These are phyloP conservation scores for Isotomurus palustris DNA, from an alignment of 2,888 invertebrate genomes.

Conservation along the genomic window DNA sequence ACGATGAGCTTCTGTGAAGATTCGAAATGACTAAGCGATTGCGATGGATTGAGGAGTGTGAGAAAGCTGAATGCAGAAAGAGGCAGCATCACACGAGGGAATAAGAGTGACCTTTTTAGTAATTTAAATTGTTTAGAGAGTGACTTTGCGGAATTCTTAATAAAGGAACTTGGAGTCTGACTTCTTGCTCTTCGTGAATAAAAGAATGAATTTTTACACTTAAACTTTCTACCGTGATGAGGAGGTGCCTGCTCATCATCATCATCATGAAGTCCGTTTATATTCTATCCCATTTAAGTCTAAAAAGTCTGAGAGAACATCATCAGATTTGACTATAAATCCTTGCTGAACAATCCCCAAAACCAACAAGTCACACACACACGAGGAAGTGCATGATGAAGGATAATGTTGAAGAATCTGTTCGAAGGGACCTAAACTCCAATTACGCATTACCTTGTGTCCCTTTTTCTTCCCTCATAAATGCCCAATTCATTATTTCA, in stretches of 20 bases:
- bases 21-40: conserved; percentile 13
- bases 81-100: conserved; percentile 10
- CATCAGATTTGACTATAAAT: too few species aligned
- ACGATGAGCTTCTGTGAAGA: conserved; percentile 9
- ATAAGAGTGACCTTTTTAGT: conserved; percentile 40
- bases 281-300: too few species aligned
- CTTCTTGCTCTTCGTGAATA: conserved; percentile 30
- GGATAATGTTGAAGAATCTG: too few species aligned
- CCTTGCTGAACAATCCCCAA: too few species aligned
- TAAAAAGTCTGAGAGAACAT: too few species aligned
- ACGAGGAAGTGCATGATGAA: too few species aligned
- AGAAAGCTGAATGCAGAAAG: conserved; percentile 17
- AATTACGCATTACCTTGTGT: too few species aligned
- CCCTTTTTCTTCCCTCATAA: too few species aligned
- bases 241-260: neutral
- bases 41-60: conserved; percentile 11
- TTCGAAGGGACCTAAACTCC: too few species aligned
- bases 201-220: conserved; percentile 8
- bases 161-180: conserved; percentile 38
- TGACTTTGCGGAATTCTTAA: conserved; percentile 44
- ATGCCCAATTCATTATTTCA: too few species aligned
- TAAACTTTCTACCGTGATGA: conserved; percentile 6
- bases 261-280: too few species aligned
- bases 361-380: too few species aligned
- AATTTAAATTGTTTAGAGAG: conserved; percentile 43